These are phyloP conservation scores for Apodemus agrarius DNA, from an alignment of 2,797 vertebrate species.

Conservation along the genomic window DNA sequence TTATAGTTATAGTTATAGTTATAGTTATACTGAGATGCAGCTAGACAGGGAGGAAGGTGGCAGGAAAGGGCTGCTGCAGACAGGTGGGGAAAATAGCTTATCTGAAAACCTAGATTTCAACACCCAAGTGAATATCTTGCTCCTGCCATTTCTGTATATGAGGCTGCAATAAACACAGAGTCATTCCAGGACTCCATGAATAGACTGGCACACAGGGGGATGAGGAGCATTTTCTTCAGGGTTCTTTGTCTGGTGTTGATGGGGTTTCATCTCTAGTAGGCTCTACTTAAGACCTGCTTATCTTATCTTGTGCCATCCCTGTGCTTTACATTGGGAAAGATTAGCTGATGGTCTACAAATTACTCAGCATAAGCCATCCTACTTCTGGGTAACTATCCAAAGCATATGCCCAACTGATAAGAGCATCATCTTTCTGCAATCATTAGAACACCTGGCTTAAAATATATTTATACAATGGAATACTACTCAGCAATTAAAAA, in stretches of 20 bases:
- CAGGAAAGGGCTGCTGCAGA: too few relatives aligned
- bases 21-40: too few relatives aligned
- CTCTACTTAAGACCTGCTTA: neutral
- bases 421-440: slow-evolving; percentile 18
- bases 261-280: neutral
- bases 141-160: neutral
- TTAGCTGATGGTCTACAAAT: slow-evolving; percentile 34
- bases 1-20: too few relatives aligned
- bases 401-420: neutral
- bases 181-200: neutral
- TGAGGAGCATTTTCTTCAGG: neutral
- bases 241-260: neutral
- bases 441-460: too few relatives aligned
- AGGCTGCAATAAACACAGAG: neutral
- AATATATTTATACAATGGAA: too few relatives aligned
- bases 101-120: neutral
- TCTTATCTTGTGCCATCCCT: neutral
- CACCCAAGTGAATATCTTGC: neutral
- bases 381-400: slow-evolving; percentile 9
- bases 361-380: slow-evolving; percentile 55
- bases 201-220: neutral
- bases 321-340: neutral
- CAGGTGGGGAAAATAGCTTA: neutral
- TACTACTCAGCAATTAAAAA: too few relatives aligned
- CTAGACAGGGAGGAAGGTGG: too few relatives aligned